Evolutionary conservation across 2,888 invertebrate species (phyloP).

Genomic region (Ischnus inquisitorius): DNA sequence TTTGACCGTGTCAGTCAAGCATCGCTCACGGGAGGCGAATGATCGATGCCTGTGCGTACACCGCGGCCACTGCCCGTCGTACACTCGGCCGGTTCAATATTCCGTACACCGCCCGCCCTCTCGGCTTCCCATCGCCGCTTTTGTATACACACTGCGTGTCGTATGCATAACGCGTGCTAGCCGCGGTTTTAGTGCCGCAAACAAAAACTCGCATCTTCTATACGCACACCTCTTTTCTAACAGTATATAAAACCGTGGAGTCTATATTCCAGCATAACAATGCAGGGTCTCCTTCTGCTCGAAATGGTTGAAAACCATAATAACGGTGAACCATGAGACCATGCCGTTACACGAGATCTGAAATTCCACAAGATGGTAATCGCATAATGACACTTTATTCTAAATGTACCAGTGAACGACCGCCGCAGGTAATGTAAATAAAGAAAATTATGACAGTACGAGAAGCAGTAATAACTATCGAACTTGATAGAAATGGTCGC

Average conservation of each 20-base stretch:
- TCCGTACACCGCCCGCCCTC: conserved; percentile 9
- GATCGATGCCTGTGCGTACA: conserved; percentile 55
- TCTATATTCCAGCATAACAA: neutral
- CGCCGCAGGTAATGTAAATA: too few species aligned
- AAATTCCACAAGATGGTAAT: too few species aligned
- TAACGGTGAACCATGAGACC: too few species aligned
- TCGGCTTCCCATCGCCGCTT: neutral
- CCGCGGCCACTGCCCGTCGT: conserved; percentile 14
- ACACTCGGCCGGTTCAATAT: conserved; percentile 37
- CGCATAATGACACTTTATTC: too few species aligned
- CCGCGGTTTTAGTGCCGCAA: conserved; percentile 29
- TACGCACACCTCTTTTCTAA: neutral
- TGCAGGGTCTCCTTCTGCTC: neutral
- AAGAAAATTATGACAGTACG: too few species aligned
- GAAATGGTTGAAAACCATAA: neutral
- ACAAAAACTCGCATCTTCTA: conserved; percentile 42
- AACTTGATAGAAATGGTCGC: too few species aligned
- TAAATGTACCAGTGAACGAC: too few species aligned
- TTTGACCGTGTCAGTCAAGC: conserved; percentile 72
- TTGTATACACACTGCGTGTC: conserved; percentile 20
- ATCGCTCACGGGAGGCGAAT: conserved; percentile 62
- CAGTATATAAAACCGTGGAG: neutral
- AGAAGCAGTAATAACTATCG: too few species aligned
- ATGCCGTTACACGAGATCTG: too few species aligned
- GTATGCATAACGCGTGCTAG: conserved; percentile 37